phyloP scores from a whole-genome alignment of 2,888 invertebrate genomes.

The Stegana nigrithorax region DNA sequence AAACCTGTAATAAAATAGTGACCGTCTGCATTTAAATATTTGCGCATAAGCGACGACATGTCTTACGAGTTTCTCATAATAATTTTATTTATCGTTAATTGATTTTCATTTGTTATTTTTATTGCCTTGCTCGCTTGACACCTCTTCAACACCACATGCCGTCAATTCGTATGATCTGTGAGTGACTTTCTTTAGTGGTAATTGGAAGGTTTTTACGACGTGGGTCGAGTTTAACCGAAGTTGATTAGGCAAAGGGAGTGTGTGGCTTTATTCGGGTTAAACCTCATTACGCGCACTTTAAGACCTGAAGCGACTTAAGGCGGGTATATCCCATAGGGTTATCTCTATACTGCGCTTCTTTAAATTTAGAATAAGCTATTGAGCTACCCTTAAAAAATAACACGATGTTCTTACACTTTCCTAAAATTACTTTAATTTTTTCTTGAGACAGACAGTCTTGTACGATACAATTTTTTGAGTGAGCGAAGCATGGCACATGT shows the following conservation, averaged over 20 bases:
- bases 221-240: constrained; percentile 22
- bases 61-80: not conserved
- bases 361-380: no score
- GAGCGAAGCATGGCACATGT: no score
- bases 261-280: constrained; percentile 29
- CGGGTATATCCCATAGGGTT: no score
- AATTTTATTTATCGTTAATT: not conserved
- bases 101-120: not conserved
- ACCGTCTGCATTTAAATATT: not conserved
- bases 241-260: constrained; percentile 38
- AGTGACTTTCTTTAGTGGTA: constrained; percentile 39
- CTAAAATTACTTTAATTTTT: no score
- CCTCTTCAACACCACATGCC: not conserved
- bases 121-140: not conserved
- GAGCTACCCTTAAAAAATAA: no score
- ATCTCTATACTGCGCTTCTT: no score
- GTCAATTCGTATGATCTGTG: not conserved
- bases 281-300: not conserved
- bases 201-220: constrained; percentile 45
- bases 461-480: no score
- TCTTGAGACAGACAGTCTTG: no score
- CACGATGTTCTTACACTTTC: no score
- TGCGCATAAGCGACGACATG: not conserved
- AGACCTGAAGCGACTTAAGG: no score
- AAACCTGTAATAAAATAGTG: no score